phyloP scores from a whole-genome alignment of 1,140 invertebrate species.

The Drosophila gunungcola region DNA sequence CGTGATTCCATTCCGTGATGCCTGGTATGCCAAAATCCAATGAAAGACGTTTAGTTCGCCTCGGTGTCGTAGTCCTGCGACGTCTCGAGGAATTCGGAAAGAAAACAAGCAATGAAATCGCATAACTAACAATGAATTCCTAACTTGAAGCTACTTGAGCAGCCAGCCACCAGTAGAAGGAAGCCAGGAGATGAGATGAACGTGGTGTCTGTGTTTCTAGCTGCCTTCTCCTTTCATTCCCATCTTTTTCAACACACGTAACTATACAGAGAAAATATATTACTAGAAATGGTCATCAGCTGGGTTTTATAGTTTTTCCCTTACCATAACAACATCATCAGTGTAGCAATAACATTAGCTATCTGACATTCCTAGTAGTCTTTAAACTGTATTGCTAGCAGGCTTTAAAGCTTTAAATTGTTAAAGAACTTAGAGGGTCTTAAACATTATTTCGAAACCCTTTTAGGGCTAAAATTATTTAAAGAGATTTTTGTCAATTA shows the following conservation, averaged over 20 bases:
- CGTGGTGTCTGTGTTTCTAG: constrained; percentile 57
- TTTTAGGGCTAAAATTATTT: too few species aligned
- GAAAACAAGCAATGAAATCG: constrained; percentile 84
- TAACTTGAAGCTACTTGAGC: constrained; percentile 80
- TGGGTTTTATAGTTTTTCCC: background rate
- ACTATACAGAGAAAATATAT: constrained; percentile 29
- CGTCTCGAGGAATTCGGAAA: constrained; percentile 73
- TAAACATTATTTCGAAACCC: too few species aligned
- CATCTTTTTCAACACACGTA: constrained; percentile 22
- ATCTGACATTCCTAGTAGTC: too few species aligned
- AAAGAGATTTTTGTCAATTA: too few species aligned
- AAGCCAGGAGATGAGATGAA: constrained; percentile 58
- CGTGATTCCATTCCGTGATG: constrained; percentile 74
- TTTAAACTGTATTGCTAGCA: too few species aligned
- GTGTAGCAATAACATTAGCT: too few species aligned
- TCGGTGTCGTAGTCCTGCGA: constrained; percentile 51
- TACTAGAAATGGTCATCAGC: background rate
- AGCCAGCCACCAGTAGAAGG: constrained; percentile 49
- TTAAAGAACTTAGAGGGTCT: too few species aligned
- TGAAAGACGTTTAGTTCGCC: constrained; percentile 80
- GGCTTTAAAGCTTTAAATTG: too few species aligned
- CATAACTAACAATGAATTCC: constrained; percentile 83
- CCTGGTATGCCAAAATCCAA: constrained; percentile 82
- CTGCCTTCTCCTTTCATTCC: background rate
- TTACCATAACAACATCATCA: too few species aligned